Evolutionary conservation across 2,113 vertebrate genomes (phyloP).

Genomic region (Cynoglossus semilaevis): DNA sequence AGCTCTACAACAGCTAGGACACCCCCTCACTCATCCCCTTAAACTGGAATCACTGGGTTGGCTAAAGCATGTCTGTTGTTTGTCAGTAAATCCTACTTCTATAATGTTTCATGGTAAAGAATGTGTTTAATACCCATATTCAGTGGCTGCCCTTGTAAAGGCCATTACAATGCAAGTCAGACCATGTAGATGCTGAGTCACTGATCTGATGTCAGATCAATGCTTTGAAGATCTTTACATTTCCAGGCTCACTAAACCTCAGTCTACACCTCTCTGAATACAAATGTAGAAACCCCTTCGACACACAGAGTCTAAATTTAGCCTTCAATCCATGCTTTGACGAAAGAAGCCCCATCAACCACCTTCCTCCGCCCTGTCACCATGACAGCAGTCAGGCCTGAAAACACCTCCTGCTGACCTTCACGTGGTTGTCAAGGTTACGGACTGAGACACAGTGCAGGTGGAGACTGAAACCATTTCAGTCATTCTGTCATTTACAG

Average conservation of each 20-base stretch:
- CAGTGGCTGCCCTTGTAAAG: not conserved
- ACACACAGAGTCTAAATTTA: too few species aligned
- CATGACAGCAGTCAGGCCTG: conserved; percentile 53
- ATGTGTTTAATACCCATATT: too few species aligned
- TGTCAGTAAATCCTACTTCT: too few species aligned
- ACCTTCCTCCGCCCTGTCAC: conserved; percentile 38
- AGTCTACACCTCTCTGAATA: conserved; percentile 18
- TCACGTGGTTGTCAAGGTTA: conserved; percentile 64
- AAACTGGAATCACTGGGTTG: too few species aligned
- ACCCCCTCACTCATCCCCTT: too few species aligned
- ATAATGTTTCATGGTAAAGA: too few species aligned
- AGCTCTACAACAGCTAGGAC: too few species aligned
- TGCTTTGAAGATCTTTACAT: not conserved
- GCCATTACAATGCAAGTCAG: conserved; percentile 1
- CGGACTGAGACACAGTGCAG: conserved; percentile 57
- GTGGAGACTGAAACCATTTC: conserved; percentile 25
- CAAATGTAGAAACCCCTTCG: conserved; percentile 11
- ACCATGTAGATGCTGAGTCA: not conserved
- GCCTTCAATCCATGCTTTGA: conserved; percentile 35
- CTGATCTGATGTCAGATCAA: not conserved
- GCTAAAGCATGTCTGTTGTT: too few species aligned
- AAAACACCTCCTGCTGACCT: conserved; percentile 46
- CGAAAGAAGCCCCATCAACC: conserved; percentile 23
- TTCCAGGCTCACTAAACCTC: conserved; percentile 11
- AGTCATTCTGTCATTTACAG: too few species aligned